A percentile compares a stretch with the other conserved stretches of the same genome.
Conservation (phyloP, 2,113 vertebrate genomes). For the Clinocottus analis region DNA sequence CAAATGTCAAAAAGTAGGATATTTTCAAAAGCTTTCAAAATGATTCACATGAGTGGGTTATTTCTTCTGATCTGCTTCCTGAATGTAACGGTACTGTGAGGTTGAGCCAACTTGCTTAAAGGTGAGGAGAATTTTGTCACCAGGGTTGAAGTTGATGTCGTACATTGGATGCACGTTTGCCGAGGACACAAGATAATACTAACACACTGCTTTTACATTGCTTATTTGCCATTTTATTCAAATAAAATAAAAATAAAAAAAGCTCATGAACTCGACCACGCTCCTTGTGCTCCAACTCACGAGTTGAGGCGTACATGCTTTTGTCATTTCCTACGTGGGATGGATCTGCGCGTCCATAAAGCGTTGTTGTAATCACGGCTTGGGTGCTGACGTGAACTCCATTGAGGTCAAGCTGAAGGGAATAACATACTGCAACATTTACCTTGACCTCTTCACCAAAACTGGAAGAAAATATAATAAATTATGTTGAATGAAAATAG, state of each 20-base stretch:
- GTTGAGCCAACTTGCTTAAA: not conserved
- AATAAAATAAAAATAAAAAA: not conserved
- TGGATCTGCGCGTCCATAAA: not conserved
- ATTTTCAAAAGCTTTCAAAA: not conserved
- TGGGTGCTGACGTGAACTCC: not conserved
- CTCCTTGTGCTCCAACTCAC: not conserved
- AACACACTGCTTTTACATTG: not conserved
- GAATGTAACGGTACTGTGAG: not conserved
- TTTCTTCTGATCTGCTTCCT: not conserved
- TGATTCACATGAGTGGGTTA: not conserved
- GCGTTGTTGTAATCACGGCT: not conserved
- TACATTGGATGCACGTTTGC: not conserved
- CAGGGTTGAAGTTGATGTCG: not conserved
- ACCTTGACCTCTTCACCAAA: not conserved
- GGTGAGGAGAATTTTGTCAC: not conserved
- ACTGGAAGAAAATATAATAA: not conserved
- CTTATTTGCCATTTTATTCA: not conserved
- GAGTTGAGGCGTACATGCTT: not conserved
- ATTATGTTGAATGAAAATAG: too few species aligned
- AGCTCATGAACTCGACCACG: not conserved
- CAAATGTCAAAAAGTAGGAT: conserved; percentile 5
- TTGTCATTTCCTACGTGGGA: not conserved
- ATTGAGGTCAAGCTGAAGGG: not conserved
- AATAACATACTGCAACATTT: not conserved
- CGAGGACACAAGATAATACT: not conserved